Conservation (phyloP, 2,888 invertebrate species). For the Pimpla rufipes region DNA sequence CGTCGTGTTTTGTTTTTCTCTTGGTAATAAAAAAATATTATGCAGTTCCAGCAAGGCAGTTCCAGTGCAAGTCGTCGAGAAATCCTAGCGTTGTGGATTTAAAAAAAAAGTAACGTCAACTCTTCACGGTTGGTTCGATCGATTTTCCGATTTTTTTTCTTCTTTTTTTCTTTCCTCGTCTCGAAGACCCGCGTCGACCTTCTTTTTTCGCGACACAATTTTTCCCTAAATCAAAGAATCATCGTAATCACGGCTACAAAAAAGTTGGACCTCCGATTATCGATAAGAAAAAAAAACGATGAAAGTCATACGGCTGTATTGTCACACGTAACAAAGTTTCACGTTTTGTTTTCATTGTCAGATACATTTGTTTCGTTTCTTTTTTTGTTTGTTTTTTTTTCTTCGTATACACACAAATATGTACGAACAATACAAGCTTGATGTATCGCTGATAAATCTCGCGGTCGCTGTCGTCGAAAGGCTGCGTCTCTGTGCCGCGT, state of each 20-base stretch:
- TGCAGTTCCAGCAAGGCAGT: not conserved
- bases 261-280: not conserved
- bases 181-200: not conserved
- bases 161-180: not conserved
- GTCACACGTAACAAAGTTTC: slow-evolving; percentile 5
- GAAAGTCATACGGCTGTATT: slow-evolving; percentile 1
- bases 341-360: slow-evolving; percentile 6
- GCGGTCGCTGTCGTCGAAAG: slow-evolving; percentile 12
- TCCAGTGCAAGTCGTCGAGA: not conserved
- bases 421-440: slow-evolving; percentile 35
- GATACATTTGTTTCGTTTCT: not conserved
- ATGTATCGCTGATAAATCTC: slow-evolving; percentile 10
- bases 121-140: not conserved
- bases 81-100: not conserved
- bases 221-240: not conserved
- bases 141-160: not conserved
- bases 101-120: slow-evolving; percentile 2
- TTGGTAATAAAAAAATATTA: slow-evolving; percentile 5
- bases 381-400: not conserved
- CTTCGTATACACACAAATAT: slow-evolving; percentile 13
- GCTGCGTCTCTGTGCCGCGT: not conserved
- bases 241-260: not conserved
- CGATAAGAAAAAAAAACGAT: not conserved
- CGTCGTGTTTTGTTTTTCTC: not conserved
- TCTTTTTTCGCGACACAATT: not conserved